Evolutionary conservation across 2,113 vertebrate species (phyloP), one percentile per base, ranked within the genome.

Genomic region (Orycteropus afer): DNA sequence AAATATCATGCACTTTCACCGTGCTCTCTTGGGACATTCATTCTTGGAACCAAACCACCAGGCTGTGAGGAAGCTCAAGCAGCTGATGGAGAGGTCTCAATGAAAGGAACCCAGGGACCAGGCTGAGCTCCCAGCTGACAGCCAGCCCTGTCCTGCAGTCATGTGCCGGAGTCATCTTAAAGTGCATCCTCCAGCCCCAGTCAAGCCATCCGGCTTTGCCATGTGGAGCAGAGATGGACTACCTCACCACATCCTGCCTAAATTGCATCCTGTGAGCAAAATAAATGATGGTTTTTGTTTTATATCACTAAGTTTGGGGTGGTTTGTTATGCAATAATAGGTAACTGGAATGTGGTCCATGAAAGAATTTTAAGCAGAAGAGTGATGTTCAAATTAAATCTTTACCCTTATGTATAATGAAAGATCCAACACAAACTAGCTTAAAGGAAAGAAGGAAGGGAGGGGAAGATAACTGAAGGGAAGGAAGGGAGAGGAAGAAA

Each of bases 11-110:
- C 34, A 18, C 27, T 18, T 14, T 3, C 42, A 49, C 51, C 7
- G 0, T 2, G 42, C 42, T n/a, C 15, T 51, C 78, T 53, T 9
- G 5, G 25, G 53, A 34, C 40, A 0, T n/a, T 63, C 0, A 0
- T 13, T 45, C 61, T 53, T 8, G 18, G 32, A 34, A 22, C 12
- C 10, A 1, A 2, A 61, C 49, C 23, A 0, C 81, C 86, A 57
- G 7, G 32, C 74, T 9, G 0, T n/a, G 45, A 80, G 86, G 57
- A 55, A 73, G 73, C 51, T 4, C 86, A n/a, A 49, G 59, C 47
- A 47, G 61, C 77, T 55, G 2, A 13, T 2, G 80, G 14, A 57
- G 7, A 29, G 22, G 20, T 61, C 53, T 13, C 0, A 0, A 0
- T 0, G 37, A 22, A 27, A 42, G 18, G 51, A 12, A 8, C 2